These are phyloP conservation scores for Elephantulus edwardii DNA, from an alignment of 2,113 vertebrate species.

Conservation along the genomic window DNA sequence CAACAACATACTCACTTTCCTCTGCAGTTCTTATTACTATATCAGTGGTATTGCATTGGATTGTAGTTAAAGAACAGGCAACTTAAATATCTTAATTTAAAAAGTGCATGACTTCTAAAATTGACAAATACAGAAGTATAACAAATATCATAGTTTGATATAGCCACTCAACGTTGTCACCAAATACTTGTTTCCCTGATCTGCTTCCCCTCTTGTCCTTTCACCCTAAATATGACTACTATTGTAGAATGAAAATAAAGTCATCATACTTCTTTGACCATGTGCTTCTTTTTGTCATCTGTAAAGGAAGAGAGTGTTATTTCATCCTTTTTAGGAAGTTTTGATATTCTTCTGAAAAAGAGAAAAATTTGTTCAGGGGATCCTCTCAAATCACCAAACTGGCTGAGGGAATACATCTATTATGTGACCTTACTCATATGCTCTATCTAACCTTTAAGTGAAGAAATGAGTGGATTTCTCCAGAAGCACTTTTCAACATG, in stretches of 20 bases:
- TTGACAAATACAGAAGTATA: conserved; percentile 17
- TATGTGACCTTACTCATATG: not conserved
- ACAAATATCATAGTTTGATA: not conserved
- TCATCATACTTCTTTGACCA: not conserved
- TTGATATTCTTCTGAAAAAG: not conserved
- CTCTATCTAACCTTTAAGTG: not conserved
- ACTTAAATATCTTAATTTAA: not conserved
- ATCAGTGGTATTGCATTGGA: not conserved
- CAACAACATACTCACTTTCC: too few relatives aligned
- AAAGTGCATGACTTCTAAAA: not conserved
- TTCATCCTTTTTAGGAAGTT: not conserved
- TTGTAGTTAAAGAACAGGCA: not conserved
- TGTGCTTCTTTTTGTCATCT: not conserved
- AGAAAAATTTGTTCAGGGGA: not conserved
- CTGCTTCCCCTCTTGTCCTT: not conserved
- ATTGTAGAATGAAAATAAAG: not conserved
- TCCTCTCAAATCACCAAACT: not conserved
- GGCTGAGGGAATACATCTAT: not conserved
- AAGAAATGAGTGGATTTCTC: not conserved
- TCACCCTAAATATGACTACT: not conserved
- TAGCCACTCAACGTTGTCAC: not conserved
- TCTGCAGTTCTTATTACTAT: not conserved
- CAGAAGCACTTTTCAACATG: not conserved
- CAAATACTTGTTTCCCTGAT: not conserved
- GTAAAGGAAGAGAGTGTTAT: not conserved